Evolutionary conservation across 2,797 vertebrate species (phyloP), one percentile per base, ranked within the genome.

Genomic region (Urocyon cinereoargenteus): DNA sequence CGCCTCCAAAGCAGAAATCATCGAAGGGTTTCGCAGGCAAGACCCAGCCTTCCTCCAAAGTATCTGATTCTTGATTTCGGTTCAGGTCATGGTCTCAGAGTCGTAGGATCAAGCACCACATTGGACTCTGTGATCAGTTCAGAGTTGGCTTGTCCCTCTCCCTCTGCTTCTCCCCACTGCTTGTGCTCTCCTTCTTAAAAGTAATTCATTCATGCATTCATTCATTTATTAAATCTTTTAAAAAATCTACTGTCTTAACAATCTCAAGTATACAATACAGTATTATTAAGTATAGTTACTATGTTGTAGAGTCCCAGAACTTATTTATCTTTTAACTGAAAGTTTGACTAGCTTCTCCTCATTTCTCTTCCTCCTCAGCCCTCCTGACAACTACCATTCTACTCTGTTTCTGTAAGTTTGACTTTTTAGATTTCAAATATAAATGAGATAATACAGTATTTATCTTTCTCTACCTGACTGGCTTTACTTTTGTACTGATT

Each of bases 1-100:
- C 3, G 0, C 13, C 22, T 31, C 31, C 68, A 26, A 73, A 0
- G 6, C 45, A 34, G 40, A 84, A 2, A 45, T 15, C 18, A 34
- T 0, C 2, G 22, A 34, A 31, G 1, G 5, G 49, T 22, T 12
- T 53, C 18, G 2, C 1, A 2, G 6, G 6, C 13, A 0, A 14
- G 1, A 19, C 1, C 5, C 14, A 31, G 7, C 40, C 40, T 0
- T 31, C 21, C n/a, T n/a, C n/a, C n/a, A n/a, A n/a, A n/a, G n/a
- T n/a, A n/a, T n/a, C n/a, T n/a, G n/a, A n/a, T n/a, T 57, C 55
- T 57, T 19, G 55, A 57, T 57, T 57, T 57, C 2, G 18, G 55
- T 18, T 57, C 55, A 57, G 55, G 55, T 57, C 55, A 57, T 21
- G 55, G 19, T 57, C 18, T 57, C 55, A 57, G 7, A 19, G 55